Base-by-base conservation (phyloP, 1,140 invertebrate species). In the Ips nitidus region DNA sequence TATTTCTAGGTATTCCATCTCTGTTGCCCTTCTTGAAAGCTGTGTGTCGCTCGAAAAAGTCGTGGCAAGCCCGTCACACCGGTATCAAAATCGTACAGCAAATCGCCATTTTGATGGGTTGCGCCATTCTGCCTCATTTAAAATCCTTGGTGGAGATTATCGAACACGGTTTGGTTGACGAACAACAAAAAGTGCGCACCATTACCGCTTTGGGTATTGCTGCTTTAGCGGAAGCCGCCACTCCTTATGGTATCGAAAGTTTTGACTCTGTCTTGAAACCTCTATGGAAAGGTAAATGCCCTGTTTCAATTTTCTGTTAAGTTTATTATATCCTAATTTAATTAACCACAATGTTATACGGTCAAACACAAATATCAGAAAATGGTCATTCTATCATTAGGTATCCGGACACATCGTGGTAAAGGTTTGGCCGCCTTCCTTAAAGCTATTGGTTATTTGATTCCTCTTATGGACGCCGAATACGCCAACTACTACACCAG, bases 1-100 rank as follows among this genome's bases (percentile, higher is more conserved):
- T 50, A 50, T 55, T 69, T 69, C 42, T 52, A 69, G 74, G 98
- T 77, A 99, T 99, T 75, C 98, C 98, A 7, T 98, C 97, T 0
- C 83, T 99, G 0, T 81, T 99, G 68, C 98, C 98, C 1, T 99
- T 99, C 80, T 87, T 99, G 72, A 99, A 99, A 84, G 98, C 98
- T 70, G 98, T 99, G 1, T 99, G 98, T 82, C 91, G 96, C 70
- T 98, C 95, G 70, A 99, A 99, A 83, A 99, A 99, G 80, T 98
- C 95, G 0, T 99, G 98, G 98, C 98, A 99, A 84, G 98, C 98
- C 3, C 86, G 98, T 60, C 98, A 99, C 81, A 99, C 98, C 1
- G 98, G 96, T 79, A 99, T 99, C 59, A 99, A 99, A 84, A 99
- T 99, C 80, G 98, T 99, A 0, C 98, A 99, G 81, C 98, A 99